These are phyloP conservation scores for Adrianichthys oophorus DNA, from an alignment of 2,797 vertebrate species.

Conservation along the genomic window DNA sequence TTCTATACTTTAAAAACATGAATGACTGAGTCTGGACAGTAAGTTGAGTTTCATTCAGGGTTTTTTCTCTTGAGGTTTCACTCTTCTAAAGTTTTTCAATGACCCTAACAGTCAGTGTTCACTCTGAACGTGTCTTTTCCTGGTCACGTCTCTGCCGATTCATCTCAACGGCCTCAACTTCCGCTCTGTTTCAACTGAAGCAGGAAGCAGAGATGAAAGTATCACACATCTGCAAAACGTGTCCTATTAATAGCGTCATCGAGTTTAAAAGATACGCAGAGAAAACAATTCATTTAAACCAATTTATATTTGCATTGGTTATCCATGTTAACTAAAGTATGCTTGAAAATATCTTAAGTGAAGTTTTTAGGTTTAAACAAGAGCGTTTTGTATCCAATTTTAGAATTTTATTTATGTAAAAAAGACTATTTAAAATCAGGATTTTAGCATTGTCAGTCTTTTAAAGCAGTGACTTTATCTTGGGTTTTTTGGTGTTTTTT, in stretches of 20 bases:
- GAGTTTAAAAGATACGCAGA: slow-evolving; percentile 34
- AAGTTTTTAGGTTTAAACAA: no score
- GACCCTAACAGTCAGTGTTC: slow-evolving; percentile 29
- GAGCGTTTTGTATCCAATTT: no score
- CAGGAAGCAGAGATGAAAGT: slow-evolving; percentile 77
- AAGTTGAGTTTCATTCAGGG: slow-evolving; percentile 55
- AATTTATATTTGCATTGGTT: slow-evolving; percentile 27
- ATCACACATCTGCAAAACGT: slow-evolving; percentile 67
- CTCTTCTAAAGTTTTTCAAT: slow-evolving; percentile 55
- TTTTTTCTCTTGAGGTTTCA: slow-evolving; percentile 52
- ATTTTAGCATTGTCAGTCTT: no score
- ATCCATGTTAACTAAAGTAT: no score
- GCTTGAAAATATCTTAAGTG: no score
- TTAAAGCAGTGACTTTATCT: no score
- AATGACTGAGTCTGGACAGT: not conserved
- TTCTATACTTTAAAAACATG: not conserved
- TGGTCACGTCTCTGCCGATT: slow-evolving; percentile 58
- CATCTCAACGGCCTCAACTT: slow-evolving; percentile 68
- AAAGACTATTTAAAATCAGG: no score
- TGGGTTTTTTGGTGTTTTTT: no score
- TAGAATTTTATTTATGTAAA: no score
- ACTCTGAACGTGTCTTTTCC: slow-evolving; percentile 53
- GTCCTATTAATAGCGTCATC: slow-evolving; percentile 72
- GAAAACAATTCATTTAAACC: slow-evolving; percentile 28
- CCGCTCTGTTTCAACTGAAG: slow-evolving; percentile 76